Evolutionary conservation across 2,113 vertebrate species (phyloP).

Genomic region (Phainopepla nitens): DNA sequence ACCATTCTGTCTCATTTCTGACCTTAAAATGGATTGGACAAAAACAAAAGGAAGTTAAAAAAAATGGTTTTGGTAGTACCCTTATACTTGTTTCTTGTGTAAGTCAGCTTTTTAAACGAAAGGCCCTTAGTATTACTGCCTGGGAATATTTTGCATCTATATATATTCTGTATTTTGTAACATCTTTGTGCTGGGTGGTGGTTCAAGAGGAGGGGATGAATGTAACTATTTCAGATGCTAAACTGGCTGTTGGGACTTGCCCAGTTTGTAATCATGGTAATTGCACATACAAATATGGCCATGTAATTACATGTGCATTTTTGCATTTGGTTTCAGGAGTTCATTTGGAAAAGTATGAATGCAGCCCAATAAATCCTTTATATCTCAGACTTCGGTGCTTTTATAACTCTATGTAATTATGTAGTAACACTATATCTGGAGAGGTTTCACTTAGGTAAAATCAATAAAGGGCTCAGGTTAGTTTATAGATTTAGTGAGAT

Average conservation of each 20-base stretch:
- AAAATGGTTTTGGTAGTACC: not conserved
- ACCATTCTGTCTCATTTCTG: constrained; percentile 38
- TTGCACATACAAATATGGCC: constrained; percentile 16
- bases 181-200: not conserved
- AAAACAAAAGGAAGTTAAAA: not conserved
- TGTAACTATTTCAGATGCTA: constrained; percentile 29
- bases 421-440: not conserved
- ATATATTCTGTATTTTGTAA: not conserved
- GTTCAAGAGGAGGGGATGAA: constrained; percentile 21
- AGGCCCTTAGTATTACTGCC: not conserved
- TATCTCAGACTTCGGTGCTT: not conserved
- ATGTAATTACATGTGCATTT: constrained; percentile 32
- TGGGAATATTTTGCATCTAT: not conserved
- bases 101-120: not conserved
- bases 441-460: not conserved
- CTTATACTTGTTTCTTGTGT: not conserved
- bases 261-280: constrained; percentile 49
- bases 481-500: not conserved
- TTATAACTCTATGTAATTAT: constrained; percentile 16
- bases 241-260: constrained; percentile 30
- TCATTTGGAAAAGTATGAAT: constrained; percentile 8
- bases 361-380: not conserved
- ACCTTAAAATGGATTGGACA: constrained; percentile 17
- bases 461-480: not conserved
- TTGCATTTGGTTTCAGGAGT: constrained; percentile 33